Conservation (phyloP, 2,888 invertebrate genomes). For the Melinaea marsaeus region DNA sequence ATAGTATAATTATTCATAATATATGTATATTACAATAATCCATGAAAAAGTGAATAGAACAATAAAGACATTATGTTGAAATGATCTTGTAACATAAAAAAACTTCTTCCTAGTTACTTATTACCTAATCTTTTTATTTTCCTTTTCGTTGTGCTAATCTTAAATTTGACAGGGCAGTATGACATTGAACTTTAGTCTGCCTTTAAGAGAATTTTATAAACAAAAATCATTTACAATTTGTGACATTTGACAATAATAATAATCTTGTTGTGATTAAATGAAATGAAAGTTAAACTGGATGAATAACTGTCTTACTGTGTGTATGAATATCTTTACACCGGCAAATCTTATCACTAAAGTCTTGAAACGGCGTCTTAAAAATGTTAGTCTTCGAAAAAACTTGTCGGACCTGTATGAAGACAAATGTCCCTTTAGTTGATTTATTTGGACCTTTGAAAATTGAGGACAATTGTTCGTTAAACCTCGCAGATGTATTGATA, state of each 20-base stretch:
- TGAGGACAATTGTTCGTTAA: conserved; percentile 47
- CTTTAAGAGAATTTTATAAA: neutral
- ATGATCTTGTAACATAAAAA: too few species aligned
- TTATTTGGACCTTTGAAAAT: conserved; percentile 51
- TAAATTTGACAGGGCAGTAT: too few species aligned
- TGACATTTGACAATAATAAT: neutral
- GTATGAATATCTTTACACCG: too few species aligned
- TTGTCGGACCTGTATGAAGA: conserved; percentile 70
- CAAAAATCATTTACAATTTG: neutral
- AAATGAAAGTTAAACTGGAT: neutral
- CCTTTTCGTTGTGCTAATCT: too few species aligned
- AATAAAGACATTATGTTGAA: too few species aligned
- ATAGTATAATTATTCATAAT: too few species aligned
- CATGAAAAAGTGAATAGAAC: too few species aligned
- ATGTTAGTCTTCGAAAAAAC: conserved; percentile 52
- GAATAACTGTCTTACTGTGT: too few species aligned
- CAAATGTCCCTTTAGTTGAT: conserved; percentile 47
- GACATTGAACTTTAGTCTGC: neutral
- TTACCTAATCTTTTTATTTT: too few species aligned
- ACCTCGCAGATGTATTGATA: conserved; percentile 53
- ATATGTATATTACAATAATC: too few species aligned
- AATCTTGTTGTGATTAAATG: neutral
- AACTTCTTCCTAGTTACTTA: too few species aligned
- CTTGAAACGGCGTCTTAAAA: conserved; percentile 21
- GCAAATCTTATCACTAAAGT: too few species aligned